A percentile compares a stretch with the other conserved stretches of the same genome.
Conservation (phyloP, 2,888 invertebrate genomes). For the Ennomos quercinarius region DNA sequence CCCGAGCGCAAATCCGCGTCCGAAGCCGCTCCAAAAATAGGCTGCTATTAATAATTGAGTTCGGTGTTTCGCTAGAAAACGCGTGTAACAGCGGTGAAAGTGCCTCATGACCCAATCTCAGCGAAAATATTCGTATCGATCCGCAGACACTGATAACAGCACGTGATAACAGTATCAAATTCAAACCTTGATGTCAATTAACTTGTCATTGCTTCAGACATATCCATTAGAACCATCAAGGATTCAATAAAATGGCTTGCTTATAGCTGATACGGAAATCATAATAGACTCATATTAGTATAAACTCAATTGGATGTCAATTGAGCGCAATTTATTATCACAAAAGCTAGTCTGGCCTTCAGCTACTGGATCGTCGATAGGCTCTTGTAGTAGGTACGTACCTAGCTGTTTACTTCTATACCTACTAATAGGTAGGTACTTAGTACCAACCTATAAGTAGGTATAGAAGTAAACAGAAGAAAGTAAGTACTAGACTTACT, state of each 20-base stretch:
- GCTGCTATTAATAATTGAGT: constrained; percentile 86
- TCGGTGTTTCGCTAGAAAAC: constrained; percentile 86
- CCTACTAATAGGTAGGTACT: too few relatives aligned
- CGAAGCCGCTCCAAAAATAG: constrained; percentile 85
- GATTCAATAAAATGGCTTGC: constrained; percentile 46
- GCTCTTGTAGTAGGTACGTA: background rate
- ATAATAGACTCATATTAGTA: constrained; percentile 32
- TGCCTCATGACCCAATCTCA: constrained; percentile 79
- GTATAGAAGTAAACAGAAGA: too few relatives aligned
- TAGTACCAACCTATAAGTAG: too few relatives aligned
- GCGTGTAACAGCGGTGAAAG: constrained; percentile 89
- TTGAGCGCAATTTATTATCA: constrained; percentile 26
- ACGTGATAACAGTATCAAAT: constrained; percentile 71
- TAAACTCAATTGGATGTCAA: constrained; percentile 25
- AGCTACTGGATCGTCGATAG: background rate
- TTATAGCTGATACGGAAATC: constrained; percentile 44
- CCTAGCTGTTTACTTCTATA: too few relatives aligned
- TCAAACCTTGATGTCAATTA: constrained; percentile 53
- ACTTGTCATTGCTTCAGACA: constrained; percentile 62
- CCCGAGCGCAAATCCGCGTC: constrained; percentile 82
- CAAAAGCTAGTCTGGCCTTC: constrained; percentile 7
- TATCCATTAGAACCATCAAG: constrained; percentile 53
- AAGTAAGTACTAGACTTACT: too few relatives aligned
- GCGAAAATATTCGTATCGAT: constrained; percentile 81
- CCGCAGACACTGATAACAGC: constrained; percentile 68